Base-by-base conservation (phyloP, 2,888 invertebrate genomes). In the Linnaemya vulpina region DNA sequence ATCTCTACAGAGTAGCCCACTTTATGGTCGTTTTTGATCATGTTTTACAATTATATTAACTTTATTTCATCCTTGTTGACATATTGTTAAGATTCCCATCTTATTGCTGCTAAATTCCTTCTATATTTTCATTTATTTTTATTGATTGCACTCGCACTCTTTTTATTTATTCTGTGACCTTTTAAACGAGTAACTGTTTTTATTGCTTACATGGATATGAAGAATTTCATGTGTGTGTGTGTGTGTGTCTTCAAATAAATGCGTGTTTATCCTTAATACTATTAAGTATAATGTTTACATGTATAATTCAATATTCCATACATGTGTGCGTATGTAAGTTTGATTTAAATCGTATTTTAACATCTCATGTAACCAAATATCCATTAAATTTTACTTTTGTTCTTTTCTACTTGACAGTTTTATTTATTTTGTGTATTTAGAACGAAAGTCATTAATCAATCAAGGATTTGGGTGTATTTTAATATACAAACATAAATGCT, bases 371-470 rank as follows among this genome's bases (percentile, higher is more conserved):
- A 77, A 76, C 76, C 65, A 80, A 80, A 84, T 77, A 76, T 77
- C 79, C 76, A 84, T 80, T 73, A 67, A 67, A 67, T 76, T 76
- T 38, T 67, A 71, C 30, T 68, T 63, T 38, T 71, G 7, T 73
- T 70, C n/a, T 55, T 60, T 80, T 71, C 38, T 49, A 53, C 25
- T 86, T 83, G 60, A 81, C 79, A 51, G 74, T 84, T 79, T 88
- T 87, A 86, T 87, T 89, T 86, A 87, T 87, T 88, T 82, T 87
- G 79, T 88, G 87, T 87, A 67, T 71, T 83, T 77, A 13, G 30
- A 43, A 67, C 25, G 15, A 70, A 81, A 81, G 49, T 78, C 80
- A 83, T 86, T 83, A 38, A 84, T 86, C 86, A 83, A 78, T 83
- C 83, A 84, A 20, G 76, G 70, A 83, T 73, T 80, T 77, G 55